A percentile compares a stretch with the other conserved stretches of the same genome.
Conservation (phyloP, 2,113 vertebrate genomes). For the Pogona vitticeps region DNA sequence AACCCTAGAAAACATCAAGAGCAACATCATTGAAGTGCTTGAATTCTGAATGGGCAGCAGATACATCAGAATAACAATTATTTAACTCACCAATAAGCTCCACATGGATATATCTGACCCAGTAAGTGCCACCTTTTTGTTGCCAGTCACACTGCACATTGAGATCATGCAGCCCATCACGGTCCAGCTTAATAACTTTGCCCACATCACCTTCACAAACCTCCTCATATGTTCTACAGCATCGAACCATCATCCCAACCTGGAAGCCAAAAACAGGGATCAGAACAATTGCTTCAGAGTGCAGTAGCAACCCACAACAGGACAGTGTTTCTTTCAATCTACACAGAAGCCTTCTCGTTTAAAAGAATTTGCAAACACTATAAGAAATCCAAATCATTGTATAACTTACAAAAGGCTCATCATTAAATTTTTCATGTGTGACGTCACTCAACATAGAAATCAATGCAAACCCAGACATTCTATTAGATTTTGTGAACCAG, state of each 20-base stretch:
- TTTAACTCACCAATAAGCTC: slow-evolving; percentile 87
- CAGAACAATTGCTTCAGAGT: too few species aligned
- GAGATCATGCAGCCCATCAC: slow-evolving; percentile 95
- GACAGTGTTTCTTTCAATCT: too few species aligned
- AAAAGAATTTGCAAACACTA: too few species aligned
- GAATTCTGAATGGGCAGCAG: neutral
- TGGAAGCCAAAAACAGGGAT: slow-evolving; percentile 52
- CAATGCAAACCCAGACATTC: too few species aligned
- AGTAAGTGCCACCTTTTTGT: slow-evolving; percentile 97
- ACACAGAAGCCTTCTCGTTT: too few species aligned
- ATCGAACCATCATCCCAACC: slow-evolving; percentile 99
- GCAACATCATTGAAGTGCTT: neutral
- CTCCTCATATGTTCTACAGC: slow-evolving; percentile 96
- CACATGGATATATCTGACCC: slow-evolving; percentile 98
- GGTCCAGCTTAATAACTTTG: slow-evolving; percentile 96
- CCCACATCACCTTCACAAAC: slow-evolving; percentile 96
- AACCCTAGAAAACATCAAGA: slow-evolving; percentile 80
- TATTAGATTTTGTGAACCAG: too few species aligned
- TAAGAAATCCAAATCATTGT: too few species aligned
- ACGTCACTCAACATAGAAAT: too few species aligned
- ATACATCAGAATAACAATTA: slow-evolving; percentile 9
- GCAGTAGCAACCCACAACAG: too few species aligned
- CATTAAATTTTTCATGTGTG: too few species aligned
- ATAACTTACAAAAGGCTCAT: too few species aligned
- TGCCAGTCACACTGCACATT: slow-evolving; percentile 99